Evolutionary conservation across 2,888 invertebrate species (phyloP), one percentile per base, ranked within the genome.

Genomic region (Petrophora chlorosata): DNA sequence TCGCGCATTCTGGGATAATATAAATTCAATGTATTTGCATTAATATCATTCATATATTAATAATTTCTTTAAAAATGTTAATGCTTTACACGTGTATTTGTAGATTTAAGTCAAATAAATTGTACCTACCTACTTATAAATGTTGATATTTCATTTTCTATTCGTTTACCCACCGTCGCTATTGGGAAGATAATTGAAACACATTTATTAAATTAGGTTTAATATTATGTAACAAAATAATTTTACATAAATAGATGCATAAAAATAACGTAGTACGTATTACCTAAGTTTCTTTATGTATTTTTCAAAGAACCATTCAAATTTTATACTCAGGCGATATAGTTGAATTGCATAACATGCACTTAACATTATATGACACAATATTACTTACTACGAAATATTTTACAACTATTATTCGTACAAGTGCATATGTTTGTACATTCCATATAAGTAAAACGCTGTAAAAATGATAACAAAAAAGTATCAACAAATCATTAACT

Each of bases 101-200:
- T 84, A 84, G 81, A 64, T 79, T 62, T 85, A 85, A 85, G 85
- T 75, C 75, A 78, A 84, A 82, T 83, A 84, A 84, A 85, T 67
- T 76, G 78, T 82, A 85, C 72, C 71, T 76, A 76, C 69, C 63
- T 63, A 72, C 56, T 56, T 54, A 58, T 48, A 53, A 12, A 13
- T 12, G 16, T 38, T 30, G 42, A 47, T 8, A 56, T 51, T 55
- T 55, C 17, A 50, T 44, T 52, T 26, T 5, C 1, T 26, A 30
- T 34, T 25, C 16, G 10, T 5, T 2, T 5, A 29, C 8, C 2
- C 4, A 22, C 7, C 15, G n/a, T n/a, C n/a, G n/a, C n/a, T n/a
- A n/a, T 14, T 17, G 16, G 9, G 8, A 22, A 15, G 1, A 16
- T 14, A 26, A 41, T 10, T 22, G 23, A 30, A 8, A 7, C 5